Evolutionary conservation across 1,140 invertebrate species (phyloP).

Genomic region (Drosophila yakuba): DNA sequence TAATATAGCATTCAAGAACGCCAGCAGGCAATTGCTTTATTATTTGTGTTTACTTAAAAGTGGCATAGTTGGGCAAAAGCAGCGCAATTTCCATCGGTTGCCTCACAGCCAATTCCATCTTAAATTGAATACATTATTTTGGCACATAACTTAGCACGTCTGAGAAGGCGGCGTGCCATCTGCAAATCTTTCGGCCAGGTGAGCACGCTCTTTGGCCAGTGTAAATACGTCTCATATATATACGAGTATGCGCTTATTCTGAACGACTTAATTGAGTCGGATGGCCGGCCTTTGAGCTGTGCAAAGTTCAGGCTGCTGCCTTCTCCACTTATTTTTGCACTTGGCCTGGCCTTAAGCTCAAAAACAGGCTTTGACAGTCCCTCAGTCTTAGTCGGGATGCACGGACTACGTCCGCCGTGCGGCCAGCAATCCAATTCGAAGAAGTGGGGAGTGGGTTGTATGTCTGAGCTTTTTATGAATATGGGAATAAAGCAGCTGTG

Average conservation of each 20-base stretch:
- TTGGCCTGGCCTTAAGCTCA: not conserved
- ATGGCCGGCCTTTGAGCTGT: conserved; percentile 43
- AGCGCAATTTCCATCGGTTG: conserved; percentile 6
- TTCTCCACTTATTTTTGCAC: conserved; percentile 36
- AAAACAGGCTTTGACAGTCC: conserved; percentile 18
- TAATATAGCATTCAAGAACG: conserved; percentile 22
- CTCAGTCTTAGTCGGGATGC: conserved; percentile 7
- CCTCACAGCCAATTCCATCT: conserved; percentile 7
- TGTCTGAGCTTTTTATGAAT: conserved; percentile 28
- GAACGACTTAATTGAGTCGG: conserved; percentile 35
- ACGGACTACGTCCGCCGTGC: not conserved
- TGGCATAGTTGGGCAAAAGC: conserved; percentile 21
- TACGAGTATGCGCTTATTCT: conserved; percentile 7
- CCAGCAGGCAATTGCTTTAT: conserved; percentile 4
- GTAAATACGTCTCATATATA: not conserved
- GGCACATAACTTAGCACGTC: conserved; percentile 42
- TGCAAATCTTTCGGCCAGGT: conserved; percentile 23
- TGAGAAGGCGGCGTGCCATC: conserved; percentile 31
- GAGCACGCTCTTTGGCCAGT: not conserved
- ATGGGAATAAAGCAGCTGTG: conserved; percentile 53
- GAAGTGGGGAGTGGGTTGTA: not conserved
- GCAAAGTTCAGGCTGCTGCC: conserved; percentile 43
- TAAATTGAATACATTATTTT: conserved; percentile 36
- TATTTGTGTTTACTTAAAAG: conserved; percentile 31
- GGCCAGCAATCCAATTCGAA: not conserved